Conservation (phyloP, 2,113 vertebrate species). For the Saimiri boliviensis region DNA sequence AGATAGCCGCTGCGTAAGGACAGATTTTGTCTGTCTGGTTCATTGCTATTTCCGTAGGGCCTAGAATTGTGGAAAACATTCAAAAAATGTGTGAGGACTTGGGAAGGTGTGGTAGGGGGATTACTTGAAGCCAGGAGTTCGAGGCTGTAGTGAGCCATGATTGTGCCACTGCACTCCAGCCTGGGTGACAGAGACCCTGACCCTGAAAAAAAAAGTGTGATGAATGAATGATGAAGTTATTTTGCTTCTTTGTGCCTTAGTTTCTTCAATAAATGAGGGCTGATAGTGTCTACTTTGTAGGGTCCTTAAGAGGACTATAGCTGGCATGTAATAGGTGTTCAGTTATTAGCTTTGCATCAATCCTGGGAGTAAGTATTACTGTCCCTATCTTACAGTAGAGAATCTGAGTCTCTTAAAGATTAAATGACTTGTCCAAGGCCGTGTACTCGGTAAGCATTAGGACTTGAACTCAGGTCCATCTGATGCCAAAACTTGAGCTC, state of each 20-base stretch:
- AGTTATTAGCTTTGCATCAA: background rate
- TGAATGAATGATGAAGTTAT: background rate
- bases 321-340: background rate
- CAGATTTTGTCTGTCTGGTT: background rate
- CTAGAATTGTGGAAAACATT: background rate
- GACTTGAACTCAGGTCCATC: background rate
- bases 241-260: background rate
- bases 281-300: background rate
- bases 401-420: background rate
- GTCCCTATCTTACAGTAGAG: background rate
- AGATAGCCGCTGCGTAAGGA: background rate
- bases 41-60: background rate
- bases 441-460: background rate
- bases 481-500: background rate
- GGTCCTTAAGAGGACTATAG: background rate
- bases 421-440: background rate
- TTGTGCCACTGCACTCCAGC: too few species aligned
- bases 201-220: background rate
- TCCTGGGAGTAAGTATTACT: background rate
- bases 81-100: too few species aligned
- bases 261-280: background rate
- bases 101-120: too few species aligned
- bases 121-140: too few species aligned
- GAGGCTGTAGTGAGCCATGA: too few species aligned
- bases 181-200: too few species aligned